Base-by-base conservation (phyloP, 2,797 vertebrate species). In the Anolis apletophallus region DNA sequence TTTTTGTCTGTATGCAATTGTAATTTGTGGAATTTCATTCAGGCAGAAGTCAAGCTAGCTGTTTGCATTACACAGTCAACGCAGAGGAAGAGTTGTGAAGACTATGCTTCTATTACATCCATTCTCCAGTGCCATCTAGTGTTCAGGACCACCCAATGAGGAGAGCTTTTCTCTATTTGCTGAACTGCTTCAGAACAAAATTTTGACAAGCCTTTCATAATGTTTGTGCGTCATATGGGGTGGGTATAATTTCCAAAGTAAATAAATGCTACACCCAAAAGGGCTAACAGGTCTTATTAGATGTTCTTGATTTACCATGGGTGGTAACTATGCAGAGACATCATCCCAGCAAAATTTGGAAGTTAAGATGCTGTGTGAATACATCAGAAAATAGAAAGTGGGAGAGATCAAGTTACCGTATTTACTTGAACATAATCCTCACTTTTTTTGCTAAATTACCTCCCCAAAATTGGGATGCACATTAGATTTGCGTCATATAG, bases 71-170 rank as follows among this genome's bases (percentile, higher is more conserved):
- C 54, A n/a, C 3, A 26, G 4, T 13, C 50, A 57, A 50, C n/a
- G n/a, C 1, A 23, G 57, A 61, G 59, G 14, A 0, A 0, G 84
- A 83, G 84, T 77, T 0, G 1, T 0, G 16, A 52, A 14, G 14
- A 12, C 34, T 32, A 85, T 14, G 34, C 0, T 83, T 64, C 9
- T 84, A 40, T 87, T 87, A 91, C 87, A 77, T 90, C 54, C 84
- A 87, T 94, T 93, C 93, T 95, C 90, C 93, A 93, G 93, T 90
- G 93, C 94, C 94, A 94, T 88, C 94, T 95, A 92, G 92, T 91
- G 94, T 89, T 72, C 1, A 50, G 82, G 54, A 71, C 32, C 19
- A 32, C 10, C 8, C 26, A 32, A 23, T 16, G 8, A 34, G 1
- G 11, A 8, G 61, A 85, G 17, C 7, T 40, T 26, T 46, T 57